Conservation (phyloP, 2,113 vertebrate genomes). For the Myiopsitta monachus region DNA sequence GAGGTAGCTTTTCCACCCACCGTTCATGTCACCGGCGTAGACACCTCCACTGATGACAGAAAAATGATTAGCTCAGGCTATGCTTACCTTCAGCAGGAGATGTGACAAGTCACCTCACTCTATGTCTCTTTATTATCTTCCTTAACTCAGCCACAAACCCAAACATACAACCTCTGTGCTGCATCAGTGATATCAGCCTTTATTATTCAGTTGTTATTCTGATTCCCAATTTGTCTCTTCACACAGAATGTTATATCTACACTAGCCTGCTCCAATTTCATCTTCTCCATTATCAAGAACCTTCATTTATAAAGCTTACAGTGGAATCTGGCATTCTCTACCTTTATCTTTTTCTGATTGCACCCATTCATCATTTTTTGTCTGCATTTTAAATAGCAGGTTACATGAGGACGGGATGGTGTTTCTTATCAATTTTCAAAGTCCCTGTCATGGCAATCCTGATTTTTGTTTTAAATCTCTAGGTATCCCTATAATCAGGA, state of each 20-base stretch:
- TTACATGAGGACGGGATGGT: background rate
- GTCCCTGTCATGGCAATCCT: background rate
- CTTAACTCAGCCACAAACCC: background rate
- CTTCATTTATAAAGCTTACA: background rate
- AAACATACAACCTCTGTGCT: background rate
- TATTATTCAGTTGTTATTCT: background rate
- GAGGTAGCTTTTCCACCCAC: background rate
- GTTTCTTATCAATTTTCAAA: background rate
- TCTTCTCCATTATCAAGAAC: background rate
- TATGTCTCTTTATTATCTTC: background rate
- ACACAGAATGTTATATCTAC: background rate
- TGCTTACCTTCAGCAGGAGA: background rate
- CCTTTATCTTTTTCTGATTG: background rate
- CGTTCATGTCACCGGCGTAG: background rate
- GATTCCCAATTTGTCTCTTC: background rate
- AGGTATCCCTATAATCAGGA: background rate
- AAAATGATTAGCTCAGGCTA: background rate
- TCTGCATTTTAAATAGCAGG: background rate
- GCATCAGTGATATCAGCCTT: background rate
- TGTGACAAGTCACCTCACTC: background rate
- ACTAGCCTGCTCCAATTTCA: background rate
- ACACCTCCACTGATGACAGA: background rate
- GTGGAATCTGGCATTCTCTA: background rate
- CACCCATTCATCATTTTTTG: background rate
- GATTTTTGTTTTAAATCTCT: slow-evolving; percentile 30